Evolutionary conservation across 2,113 vertebrate species (phyloP).

Genomic region (Macroglossus sobrinus): DNA sequence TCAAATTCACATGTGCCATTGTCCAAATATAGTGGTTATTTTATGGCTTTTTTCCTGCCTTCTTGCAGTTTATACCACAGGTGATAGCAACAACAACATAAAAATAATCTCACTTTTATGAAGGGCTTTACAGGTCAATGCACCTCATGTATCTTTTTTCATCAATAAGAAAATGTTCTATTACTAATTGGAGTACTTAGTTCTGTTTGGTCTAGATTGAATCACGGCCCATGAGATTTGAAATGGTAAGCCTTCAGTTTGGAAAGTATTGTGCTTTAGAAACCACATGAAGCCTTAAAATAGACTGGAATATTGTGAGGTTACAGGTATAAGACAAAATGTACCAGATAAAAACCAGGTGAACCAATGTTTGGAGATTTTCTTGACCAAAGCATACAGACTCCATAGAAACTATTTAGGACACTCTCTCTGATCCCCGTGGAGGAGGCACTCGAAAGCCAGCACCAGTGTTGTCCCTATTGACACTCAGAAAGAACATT

Average conservation of each 20-base stretch:
- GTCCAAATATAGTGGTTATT: slow-evolving; percentile 1
- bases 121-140: neutral
- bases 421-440: neutral
- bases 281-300: slow-evolving; percentile 59
- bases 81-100: neutral
- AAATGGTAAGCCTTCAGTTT: slow-evolving; percentile 29
- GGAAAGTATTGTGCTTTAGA: slow-evolving; percentile 43
- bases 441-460: neutral
- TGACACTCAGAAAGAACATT: neutral
- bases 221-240: slow-evolving; percentile 33
- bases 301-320: slow-evolving; percentile 38
- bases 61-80: neutral
- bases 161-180: slow-evolving; percentile 24
- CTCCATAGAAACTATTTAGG: neutral
- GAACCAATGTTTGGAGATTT: slow-evolving; percentile 25
- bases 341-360: slow-evolving; percentile 12
- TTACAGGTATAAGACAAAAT: slow-evolving; percentile 48
- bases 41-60: neutral
- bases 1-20: slow-evolving; percentile 7
- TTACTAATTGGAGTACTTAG: slow-evolving; percentile 16
- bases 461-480: neutral
- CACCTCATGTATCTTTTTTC: neutral
- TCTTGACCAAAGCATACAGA: slow-evolving; percentile 1
- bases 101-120: neutral
- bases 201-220: slow-evolving; percentile 21